Evolutionary conservation across 2,113 vertebrate species (phyloP).

Genomic region (Eidolon helvum): DNA sequence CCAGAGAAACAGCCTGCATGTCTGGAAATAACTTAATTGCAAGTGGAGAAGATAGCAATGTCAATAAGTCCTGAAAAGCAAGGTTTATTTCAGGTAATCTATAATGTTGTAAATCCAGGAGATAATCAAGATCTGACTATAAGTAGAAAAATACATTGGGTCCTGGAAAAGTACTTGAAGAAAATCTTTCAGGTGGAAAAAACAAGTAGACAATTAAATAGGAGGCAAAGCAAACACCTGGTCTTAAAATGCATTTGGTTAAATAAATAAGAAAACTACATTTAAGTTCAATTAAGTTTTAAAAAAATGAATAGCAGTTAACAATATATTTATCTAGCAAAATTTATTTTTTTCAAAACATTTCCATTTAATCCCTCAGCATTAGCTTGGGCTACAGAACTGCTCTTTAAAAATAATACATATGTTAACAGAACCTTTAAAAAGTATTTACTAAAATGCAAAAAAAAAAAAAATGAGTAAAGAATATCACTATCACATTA

Average conservation of each 20-base stretch:
- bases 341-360: not conserved
- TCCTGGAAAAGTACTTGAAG: not conserved
- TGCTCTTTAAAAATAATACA: not conserved
- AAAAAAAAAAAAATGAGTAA: not conserved
- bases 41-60: not conserved
- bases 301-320: not conserved
- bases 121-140: slow-evolving; percentile 9
- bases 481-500: not conserved
- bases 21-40: slow-evolving; percentile 37
- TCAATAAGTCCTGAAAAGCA: slow-evolving; percentile 4
- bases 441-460: not conserved
- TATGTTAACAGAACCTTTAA: not conserved
- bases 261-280: not conserved
- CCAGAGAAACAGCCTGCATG: not conserved
- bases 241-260: not conserved
- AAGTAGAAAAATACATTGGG: not conserved
- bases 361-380: not conserved
- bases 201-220: slow-evolving; percentile 47
- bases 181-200: slow-evolving; percentile 56
- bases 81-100: slow-evolving; percentile 12
- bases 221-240: slow-evolving; percentile 31
- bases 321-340: not conserved
- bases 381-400: not conserved
- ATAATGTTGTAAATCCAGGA: slow-evolving; percentile 21
- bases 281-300: not conserved